Evolutionary conservation across 1,140 invertebrate genomes (phyloP).

Genomic region (Nebria ingens): DNA sequence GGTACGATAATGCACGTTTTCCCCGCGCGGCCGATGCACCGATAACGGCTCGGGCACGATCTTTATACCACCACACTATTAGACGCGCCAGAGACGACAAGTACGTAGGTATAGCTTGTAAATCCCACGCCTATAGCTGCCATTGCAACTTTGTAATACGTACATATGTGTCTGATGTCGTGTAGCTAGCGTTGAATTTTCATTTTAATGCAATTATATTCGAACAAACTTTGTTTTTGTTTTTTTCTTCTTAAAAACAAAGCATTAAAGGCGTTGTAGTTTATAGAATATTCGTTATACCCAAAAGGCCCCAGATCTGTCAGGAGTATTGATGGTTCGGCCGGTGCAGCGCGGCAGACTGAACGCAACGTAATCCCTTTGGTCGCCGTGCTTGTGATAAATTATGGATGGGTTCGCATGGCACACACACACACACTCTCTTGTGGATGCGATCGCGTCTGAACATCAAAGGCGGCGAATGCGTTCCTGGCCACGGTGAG

Average conservation of each 20-base stretch:
- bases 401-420: not conserved
- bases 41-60: not conserved
- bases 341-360: no score
- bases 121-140: not conserved
- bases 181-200: no score
- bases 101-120: not conserved
- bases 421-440: not conserved
- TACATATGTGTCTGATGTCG: no score
- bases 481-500: not conserved
- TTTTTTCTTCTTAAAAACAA: no score
- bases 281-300: no score
- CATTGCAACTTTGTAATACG: not conserved
- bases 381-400: conserved; percentile 1
- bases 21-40: not conserved
- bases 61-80: not conserved
- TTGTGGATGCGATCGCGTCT: not conserved
- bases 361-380: not conserved
- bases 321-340: no score
- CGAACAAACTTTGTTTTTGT: no score
- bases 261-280: no score
- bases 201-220: no score
- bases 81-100: no score
- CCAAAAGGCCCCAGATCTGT: no score
- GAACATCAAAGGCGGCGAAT: not conserved
- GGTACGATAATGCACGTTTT: not conserved